phyloP scores from a whole-genome alignment of 2,113 vertebrate species.

The Pomatorhinus ruficollis region DNA sequence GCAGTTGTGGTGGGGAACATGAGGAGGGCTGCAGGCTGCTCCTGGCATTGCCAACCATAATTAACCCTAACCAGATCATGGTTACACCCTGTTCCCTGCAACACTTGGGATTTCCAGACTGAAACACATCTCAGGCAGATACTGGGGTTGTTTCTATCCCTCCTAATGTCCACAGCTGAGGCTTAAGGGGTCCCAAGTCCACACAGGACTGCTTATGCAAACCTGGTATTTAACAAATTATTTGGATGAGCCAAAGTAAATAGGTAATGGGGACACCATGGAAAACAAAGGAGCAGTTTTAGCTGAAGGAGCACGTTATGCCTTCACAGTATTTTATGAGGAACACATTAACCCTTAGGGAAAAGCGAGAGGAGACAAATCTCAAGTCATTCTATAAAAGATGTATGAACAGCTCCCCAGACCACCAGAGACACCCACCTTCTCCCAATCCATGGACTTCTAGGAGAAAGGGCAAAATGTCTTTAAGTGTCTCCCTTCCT shows the following conservation, averaged over 20 bases:
- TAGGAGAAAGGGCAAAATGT: not conserved
- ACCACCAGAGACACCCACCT: not conserved
- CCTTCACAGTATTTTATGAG: slow-evolving; percentile 2
- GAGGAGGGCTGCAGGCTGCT: slow-evolving; percentile 21
- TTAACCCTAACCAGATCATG: slow-evolving; percentile 31
- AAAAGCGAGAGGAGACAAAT: not conserved
- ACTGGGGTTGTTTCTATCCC: not conserved
- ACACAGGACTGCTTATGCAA: not conserved
- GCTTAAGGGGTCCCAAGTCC: not conserved
- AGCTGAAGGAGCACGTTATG: slow-evolving; percentile 8
- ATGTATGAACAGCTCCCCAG: not conserved
- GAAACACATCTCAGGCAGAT: not conserved
- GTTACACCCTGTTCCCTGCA: slow-evolving; percentile 32
- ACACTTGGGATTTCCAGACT: not conserved
- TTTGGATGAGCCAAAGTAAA: slow-evolving; percentile 49
- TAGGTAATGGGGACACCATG: not conserved
- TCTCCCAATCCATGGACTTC: not conserved
- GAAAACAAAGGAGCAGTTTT: not conserved
- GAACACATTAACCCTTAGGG: not conserved
- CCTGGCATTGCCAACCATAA: slow-evolving; percentile 38
- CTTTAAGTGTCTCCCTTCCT: not conserved
- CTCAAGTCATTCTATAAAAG: not conserved
- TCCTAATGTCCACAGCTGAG: not conserved
- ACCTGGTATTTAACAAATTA: slow-evolving; percentile 44
- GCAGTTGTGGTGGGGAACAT: slow-evolving; percentile 8